phyloP scores from a whole-genome alignment of 1,140 invertebrate genomes.

The Theocolax elegans region DNA sequence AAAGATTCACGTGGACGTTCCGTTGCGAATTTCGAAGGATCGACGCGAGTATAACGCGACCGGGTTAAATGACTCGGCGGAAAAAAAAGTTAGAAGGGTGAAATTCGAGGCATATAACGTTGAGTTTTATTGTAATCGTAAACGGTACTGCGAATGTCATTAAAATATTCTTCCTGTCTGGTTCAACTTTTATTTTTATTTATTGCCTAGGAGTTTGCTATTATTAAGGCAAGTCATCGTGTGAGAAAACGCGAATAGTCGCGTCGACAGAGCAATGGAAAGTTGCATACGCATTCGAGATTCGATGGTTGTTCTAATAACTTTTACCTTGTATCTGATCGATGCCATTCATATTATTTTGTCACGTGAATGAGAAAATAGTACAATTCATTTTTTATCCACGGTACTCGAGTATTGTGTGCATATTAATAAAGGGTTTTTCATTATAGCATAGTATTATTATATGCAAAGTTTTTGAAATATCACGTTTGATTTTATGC shows the following conservation, averaged over 20 bases:
- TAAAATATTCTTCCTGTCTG: slow-evolving; percentile 52
- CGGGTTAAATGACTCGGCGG: slow-evolving; percentile 54
- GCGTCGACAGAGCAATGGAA: slow-evolving; percentile 38
- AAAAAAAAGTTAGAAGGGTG: slow-evolving; percentile 46
- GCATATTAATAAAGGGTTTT: no score
- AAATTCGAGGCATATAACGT: slow-evolving; percentile 35
- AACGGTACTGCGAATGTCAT: slow-evolving; percentile 54
- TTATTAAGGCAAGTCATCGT: slow-evolving; percentile 56
- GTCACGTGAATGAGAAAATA: slow-evolving; percentile 33
- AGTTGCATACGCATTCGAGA: slow-evolving; percentile 1
- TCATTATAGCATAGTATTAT: no score
- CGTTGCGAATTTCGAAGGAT: slow-evolving; percentile 43
- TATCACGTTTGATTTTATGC: no score
- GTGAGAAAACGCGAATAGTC: slow-evolving; percentile 41
- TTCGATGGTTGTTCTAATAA: background rate
- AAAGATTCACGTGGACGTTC: no score
- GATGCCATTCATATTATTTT: slow-evolving; percentile 20
- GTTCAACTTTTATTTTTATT: slow-evolving; percentile 24
- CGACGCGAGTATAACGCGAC: slow-evolving; percentile 39
- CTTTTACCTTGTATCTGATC: slow-evolving; percentile 11
- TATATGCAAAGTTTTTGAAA: no score
- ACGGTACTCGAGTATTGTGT: slow-evolving; percentile 2
- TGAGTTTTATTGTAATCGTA: slow-evolving; percentile 60
- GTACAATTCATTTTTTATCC: background rate
- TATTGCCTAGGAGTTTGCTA: slow-evolving; percentile 40